Percentiles rank a stretch among this genome's conserved stretches.
Evolutionary conservation across 1,140 invertebrate species (phyloP).

Genomic region (Drosophila malerkotliana): DNA sequence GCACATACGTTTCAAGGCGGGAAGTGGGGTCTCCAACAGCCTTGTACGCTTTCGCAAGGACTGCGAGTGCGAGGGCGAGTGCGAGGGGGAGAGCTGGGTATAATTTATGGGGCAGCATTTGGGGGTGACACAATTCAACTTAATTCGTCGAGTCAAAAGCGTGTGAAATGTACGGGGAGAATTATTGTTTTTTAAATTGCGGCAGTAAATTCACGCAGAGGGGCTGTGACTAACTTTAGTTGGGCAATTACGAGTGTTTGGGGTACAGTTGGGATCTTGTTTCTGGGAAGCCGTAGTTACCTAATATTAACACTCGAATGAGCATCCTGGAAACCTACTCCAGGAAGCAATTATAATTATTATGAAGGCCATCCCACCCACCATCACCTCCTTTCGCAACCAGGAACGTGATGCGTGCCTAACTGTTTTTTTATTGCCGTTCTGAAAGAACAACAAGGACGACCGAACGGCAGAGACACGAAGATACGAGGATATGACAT

Average conservation of each 20-base stretch:
- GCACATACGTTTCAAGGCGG: slow-evolving; percentile 59
- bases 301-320: slow-evolving; percentile 46
- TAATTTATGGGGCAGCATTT: slow-evolving; percentile 79
- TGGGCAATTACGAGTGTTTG: background rate
- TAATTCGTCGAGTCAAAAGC: slow-evolving; percentile 65
- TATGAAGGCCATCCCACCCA: slow-evolving; percentile 61
- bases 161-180: slow-evolving; percentile 39
- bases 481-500: slow-evolving; percentile 16
- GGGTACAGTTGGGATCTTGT: background rate
- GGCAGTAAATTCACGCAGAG: background rate
- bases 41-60: slow-evolving; percentile 47
- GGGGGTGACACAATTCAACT: slow-evolving; percentile 80
- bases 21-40: slow-evolving; percentile 21
- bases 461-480: slow-evolving; percentile 10
- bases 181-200: slow-evolving; percentile 26
- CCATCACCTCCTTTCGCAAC: slow-evolving; percentile 25
- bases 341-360: slow-evolving; percentile 81
- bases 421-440: slow-evolving; percentile 78
- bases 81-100: slow-evolving; percentile 47
- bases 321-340: slow-evolving; percentile 64
- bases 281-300: background rate
- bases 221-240: background rate
- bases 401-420: slow-evolving; percentile 80
- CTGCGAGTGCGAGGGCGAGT: slow-evolving; percentile 41
- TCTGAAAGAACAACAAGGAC: slow-evolving; percentile 34